Evolutionary conservation across 2,888 invertebrate genomes (phyloP), one percentile per base, ranked within the genome.

Genomic region (Pasiphila rectangulata): DNA sequence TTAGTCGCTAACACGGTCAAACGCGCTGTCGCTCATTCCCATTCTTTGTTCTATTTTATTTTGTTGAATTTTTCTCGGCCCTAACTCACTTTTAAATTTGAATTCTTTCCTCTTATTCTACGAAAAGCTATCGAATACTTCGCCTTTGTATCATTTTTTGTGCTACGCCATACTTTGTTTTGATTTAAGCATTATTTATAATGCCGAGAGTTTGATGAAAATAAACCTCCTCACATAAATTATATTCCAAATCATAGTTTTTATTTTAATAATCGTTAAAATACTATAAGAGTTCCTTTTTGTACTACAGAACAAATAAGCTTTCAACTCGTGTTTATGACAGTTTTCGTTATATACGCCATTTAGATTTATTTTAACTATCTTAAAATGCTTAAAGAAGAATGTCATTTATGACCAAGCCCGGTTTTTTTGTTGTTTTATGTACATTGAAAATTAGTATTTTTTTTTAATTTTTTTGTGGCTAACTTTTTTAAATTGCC

Each of bases 101-200:
- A 81, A 87, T 86, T 87, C 85, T 83, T 84, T 83, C 70, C 74
- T 76, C 74, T 79, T 83, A 76, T 88, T 87, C 87, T 83, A 77
- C 79, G 86, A 87, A 88, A 84, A 81, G 82, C 82, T 79, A 85
- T 83, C 81, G 82, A 76, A 84, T 84, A 75, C 80, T 78, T 83
- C 80, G 82, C 85, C 87, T 87, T 87, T 88, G 87, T 88, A 83
- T 82, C 78, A 83, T 85, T 88, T 88, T 87, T 87, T 87, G 83
- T 75, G 70, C 69, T 67, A 79, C 74, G 69, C 70, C 71, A 67
- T 72, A 79, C 75, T 72, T 73, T 77, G 81, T 75, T 79, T 63
- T 65, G 72, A 78, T 75, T 75, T 72, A 60, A 67, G 71, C 76
- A 76, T 83, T 84, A 83, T 85, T 86, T 84, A 85, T 79, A 75